Conservation (phyloP, 2,113 vertebrate species). For the Dinomys branickii region DNA sequence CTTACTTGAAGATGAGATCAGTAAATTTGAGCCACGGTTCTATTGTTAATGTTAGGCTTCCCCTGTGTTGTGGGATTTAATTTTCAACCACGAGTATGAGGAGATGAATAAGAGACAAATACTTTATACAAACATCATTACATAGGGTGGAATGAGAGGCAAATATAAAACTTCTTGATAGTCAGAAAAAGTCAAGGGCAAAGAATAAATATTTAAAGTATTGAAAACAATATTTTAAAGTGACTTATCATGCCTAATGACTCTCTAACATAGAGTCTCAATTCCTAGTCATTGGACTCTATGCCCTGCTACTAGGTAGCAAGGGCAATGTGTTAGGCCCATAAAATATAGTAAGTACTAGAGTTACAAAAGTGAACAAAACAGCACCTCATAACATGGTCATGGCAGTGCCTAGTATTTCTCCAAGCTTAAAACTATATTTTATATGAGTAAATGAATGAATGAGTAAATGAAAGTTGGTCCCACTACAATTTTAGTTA, state of each 20-base stretch:
- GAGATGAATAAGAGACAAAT: slow-evolving; percentile 23
- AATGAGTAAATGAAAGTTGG: not conserved
- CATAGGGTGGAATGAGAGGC: not conserved
- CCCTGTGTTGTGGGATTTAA: not conserved
- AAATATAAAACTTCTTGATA: slow-evolving; percentile 62
- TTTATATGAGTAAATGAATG: not conserved
- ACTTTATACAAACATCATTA: slow-evolving; percentile 57
- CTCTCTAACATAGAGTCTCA: not conserved
- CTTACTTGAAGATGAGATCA: not conserved
- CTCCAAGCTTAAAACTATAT: not conserved
- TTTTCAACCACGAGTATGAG: slow-evolving; percentile 22
- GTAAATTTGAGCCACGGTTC: not conserved
- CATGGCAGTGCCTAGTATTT: not conserved
- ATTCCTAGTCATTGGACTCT: not conserved
- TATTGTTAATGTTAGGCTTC: not conserved
- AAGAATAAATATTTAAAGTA: slow-evolving; percentile 55
- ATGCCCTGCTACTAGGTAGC: not conserved
- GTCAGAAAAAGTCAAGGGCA: slow-evolving; percentile 13
- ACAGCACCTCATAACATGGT: not conserved
- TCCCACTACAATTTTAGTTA: not conserved
- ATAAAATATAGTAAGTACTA: no score
- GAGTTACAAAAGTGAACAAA: not conserved
- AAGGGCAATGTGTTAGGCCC: not conserved
- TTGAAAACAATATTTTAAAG: not conserved
- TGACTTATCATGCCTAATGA: slow-evolving; percentile 18